Evolutionary conservation across 2,888 invertebrate genomes (phyloP).

Genomic region (Melieria omissa): DNA sequence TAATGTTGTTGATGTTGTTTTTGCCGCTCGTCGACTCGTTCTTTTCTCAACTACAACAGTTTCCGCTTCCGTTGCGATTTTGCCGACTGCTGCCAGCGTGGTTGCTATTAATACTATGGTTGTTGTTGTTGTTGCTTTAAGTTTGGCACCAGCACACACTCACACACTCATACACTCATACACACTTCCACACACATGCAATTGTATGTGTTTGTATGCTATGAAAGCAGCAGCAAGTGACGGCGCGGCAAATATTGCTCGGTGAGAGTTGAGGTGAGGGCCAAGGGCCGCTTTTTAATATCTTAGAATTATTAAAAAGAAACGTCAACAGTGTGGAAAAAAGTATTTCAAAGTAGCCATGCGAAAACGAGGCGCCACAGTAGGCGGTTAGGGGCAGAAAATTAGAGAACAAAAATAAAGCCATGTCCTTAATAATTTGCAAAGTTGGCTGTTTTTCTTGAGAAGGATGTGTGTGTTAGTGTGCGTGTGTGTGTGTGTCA

Average conservation of each 20-base stretch:
- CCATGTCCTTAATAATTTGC: conserved; percentile 21
- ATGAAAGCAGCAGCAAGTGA: conserved; percentile 20
- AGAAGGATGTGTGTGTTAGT: not conserved
- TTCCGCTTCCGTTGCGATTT: conserved; percentile 23
- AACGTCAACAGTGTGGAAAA: conserved; percentile 26
- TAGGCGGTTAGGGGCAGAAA: no score
- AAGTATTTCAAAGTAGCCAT: conserved; percentile 2
- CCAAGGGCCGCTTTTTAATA: conserved; percentile 12
- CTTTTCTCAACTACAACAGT: conserved; percentile 39
- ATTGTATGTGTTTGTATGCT: conserved; percentile 12
- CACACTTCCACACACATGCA: conserved; percentile 4
- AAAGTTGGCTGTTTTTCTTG: conserved; percentile 22
- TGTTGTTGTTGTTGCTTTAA: conserved; percentile 21
- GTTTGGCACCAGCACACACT: conserved; percentile 18
- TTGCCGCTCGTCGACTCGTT: conserved; percentile 48
- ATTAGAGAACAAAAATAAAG: not conserved
- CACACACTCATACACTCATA: not conserved
- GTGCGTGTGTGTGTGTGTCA: no score
- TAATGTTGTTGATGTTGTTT: conserved; percentile 25
- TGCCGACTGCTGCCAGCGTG: not conserved
- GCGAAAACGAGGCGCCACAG: not conserved
- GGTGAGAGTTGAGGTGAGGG: no score
- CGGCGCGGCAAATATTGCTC: not conserved
- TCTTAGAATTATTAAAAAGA: conserved; percentile 30
- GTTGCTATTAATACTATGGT: not conserved